phyloP scores from a whole-genome alignment of 37 sponge, comb jelly and placozoan species.

The Haliclona indistincta region DNA sequence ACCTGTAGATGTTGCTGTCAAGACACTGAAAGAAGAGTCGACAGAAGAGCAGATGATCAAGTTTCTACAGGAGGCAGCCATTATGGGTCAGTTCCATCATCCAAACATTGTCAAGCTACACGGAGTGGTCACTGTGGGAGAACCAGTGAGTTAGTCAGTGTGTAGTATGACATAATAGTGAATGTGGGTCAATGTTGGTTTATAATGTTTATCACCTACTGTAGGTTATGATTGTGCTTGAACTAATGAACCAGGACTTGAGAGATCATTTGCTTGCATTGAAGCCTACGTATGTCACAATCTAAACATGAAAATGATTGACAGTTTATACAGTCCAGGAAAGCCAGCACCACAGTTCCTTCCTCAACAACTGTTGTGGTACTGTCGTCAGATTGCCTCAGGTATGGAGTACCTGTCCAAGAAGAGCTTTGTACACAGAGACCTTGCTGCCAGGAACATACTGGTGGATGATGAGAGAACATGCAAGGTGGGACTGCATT shows the following conservation, averaged over 20 bases:
- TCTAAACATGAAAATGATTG: too few relatives aligned
- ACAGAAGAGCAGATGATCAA: constrained; percentile 18
- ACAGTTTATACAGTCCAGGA: too few relatives aligned
- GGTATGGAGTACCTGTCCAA: constrained; percentile 67
- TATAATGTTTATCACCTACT: too few relatives aligned
- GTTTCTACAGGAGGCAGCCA: constrained; percentile 64
- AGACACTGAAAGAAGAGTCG: constrained; percentile 15
- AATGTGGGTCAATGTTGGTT: too few relatives aligned
- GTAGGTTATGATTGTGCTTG: constrained; percentile 78
- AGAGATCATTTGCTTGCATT: too few relatives aligned
- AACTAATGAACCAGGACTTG: constrained; percentile 50
- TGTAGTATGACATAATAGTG: too few relatives aligned
- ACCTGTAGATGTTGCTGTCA: constrained; percentile 35
- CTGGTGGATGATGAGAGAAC: constrained; percentile 42
- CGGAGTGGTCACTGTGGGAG: constrained; percentile 42
- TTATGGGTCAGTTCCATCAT: constrained; percentile 65
- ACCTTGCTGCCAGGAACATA: constrained; percentile 81
- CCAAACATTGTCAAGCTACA: constrained; percentile 43
- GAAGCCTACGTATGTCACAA: too few relatives aligned
- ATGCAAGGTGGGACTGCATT: constrained; percentile 45
- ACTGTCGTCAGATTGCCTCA: constrained; percentile 63
- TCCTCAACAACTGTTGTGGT: constrained; percentile 26
- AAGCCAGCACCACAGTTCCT: background rate
- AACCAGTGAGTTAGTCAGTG: constrained; percentile 43
- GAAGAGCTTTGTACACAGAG: constrained; percentile 69